Conservation (phyloP, 2,797 vertebrate genomes). For the Intellagama lesueurii region DNA sequence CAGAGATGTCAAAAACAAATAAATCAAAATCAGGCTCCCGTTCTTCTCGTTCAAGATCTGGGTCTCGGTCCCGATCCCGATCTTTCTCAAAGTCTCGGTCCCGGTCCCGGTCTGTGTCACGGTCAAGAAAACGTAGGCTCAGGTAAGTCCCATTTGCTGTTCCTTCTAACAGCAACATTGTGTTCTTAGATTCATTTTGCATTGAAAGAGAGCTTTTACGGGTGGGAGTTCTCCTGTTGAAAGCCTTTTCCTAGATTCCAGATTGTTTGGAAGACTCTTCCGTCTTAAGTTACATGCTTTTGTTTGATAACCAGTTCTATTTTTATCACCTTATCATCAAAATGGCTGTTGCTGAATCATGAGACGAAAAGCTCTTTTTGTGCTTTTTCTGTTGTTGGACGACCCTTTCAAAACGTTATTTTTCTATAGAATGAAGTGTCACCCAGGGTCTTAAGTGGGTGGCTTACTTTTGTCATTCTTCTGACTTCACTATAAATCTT, state of each 20-base stretch:
- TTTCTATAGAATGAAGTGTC: not conserved
- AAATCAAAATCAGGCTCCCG: conserved; percentile 93
- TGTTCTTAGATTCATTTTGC: not conserved
- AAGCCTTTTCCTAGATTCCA: conserved; percentile 23
- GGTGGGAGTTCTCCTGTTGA: conserved; percentile 17
- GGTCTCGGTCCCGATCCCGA: conserved; percentile 87
- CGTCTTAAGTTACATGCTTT: not conserved
- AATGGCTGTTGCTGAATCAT: not conserved
- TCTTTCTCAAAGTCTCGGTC: conserved; percentile 93
- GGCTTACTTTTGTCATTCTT: not conserved
- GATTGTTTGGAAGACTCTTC: not conserved
- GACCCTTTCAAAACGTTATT: not conserved
- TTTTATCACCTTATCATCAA: conserved; percentile 22
- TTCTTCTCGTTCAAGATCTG: conserved; percentile 89
- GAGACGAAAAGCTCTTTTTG: not conserved
- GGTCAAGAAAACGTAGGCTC: conserved; percentile 91
- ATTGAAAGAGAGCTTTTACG: not conserved
- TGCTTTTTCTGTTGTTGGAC: not conserved
- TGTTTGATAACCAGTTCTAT: not conserved
- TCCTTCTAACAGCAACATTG: not conserved
- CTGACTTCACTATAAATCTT: conserved; percentile 6
- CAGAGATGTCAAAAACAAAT: conserved; percentile 92
- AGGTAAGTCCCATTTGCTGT: conserved; percentile 80
- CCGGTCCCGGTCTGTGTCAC: conserved; percentile 90
- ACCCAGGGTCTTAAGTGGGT: not conserved